These are phyloP conservation scores for Caerostris darwini DNA, from an alignment of 1,140 invertebrate genomes.

Conservation along the genomic window DNA sequence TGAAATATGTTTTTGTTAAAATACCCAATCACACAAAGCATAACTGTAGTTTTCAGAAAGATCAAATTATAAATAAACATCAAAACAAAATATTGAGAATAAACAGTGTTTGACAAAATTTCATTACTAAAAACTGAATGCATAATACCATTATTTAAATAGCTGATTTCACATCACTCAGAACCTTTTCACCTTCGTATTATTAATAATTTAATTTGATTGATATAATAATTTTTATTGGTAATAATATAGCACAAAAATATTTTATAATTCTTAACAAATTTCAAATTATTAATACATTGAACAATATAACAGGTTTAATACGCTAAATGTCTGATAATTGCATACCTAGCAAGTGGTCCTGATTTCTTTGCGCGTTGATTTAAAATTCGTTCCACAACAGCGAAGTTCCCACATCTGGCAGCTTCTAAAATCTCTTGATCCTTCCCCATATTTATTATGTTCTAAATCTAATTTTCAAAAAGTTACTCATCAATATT, in stretches of 20 bases:
- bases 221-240: neutral
- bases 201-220: no score
- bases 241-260: neutral
- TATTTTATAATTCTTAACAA: neutral
- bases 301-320: neutral
- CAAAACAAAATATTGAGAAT: no score
- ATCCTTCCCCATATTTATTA: slow-evolving; percentile 91
- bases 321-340: neutral
- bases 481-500: neutral
- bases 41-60: no score
- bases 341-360: slow-evolving; percentile 91
- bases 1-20: no score
- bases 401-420: slow-evolving; percentile 92
- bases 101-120: no score
- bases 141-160: no score
- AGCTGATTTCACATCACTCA: no score
- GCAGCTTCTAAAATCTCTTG: slow-evolving; percentile 97
- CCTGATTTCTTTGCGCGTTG: slow-evolving; percentile 95
- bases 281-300: neutral
- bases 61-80: no score
- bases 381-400: slow-evolving; percentile 94
- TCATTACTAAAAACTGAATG: no score
- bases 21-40: no score
- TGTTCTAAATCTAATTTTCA: neutral
- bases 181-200: no score